phyloP scores from a whole-genome alignment of 2,797 vertebrate species.

The Pampus argenteus region DNA sequence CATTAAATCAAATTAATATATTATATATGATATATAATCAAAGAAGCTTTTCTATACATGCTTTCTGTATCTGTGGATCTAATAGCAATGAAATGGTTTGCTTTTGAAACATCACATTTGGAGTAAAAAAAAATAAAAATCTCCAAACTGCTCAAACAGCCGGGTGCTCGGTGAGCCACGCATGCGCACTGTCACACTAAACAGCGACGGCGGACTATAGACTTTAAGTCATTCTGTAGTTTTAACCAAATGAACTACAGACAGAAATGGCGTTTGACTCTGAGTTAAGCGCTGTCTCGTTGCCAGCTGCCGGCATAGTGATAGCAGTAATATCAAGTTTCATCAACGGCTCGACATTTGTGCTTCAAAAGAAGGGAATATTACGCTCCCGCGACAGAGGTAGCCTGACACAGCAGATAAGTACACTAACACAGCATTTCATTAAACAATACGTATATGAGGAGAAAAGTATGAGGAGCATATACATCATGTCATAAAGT shows the following conservation, averaged over 20 bases:
- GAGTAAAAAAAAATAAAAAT: no score
- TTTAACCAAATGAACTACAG: background rate
- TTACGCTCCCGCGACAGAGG: conserved; percentile 90
- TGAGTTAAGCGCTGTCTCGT: conserved; percentile 12
- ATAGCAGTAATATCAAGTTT: conserved; percentile 93
- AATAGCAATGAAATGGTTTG: no score
- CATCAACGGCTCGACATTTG: conserved; percentile 96
- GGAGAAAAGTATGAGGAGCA: no score
- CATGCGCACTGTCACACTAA: conserved; percentile 48
- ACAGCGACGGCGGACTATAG: no score
- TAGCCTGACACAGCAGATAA: conserved; percentile 57
- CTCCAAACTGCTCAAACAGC: no score
- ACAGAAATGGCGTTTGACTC: conserved; percentile 44
- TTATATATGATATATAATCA: background rate
- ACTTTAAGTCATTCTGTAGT: background rate
- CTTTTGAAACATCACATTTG: background rate
- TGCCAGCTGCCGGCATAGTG: conserved; percentile 83
- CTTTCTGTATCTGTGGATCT: background rate
- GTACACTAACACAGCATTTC: background rate
- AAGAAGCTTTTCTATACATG: no score
- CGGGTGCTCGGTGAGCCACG: background rate
- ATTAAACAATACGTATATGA: accelerated
- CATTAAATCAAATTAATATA: background rate
- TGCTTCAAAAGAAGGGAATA: conserved; percentile 96
- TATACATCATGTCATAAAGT: background rate